A percentile compares a stretch with the other conserved stretches of the same genome.
Conservation (phyloP, 2,888 invertebrate species). For the Choristoneura rosaceana region DNA sequence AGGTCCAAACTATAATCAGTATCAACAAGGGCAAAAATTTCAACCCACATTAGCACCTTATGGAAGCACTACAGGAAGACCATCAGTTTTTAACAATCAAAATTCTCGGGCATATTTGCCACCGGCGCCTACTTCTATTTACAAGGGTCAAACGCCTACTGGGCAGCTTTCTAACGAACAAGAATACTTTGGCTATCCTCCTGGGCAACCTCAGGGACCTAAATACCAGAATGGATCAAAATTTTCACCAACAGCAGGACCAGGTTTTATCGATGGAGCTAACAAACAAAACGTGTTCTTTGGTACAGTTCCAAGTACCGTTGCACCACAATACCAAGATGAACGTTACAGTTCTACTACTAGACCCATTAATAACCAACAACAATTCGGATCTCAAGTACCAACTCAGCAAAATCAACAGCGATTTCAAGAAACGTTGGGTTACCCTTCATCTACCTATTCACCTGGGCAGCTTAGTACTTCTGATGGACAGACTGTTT, state of each 20-base stretch:
- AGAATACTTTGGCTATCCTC: constrained; percentile 11
- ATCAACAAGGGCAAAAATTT: constrained; percentile 9
- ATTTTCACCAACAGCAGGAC: neutral
- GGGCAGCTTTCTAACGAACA: neutral
- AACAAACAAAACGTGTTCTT: constrained; percentile 6
- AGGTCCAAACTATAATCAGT: constrained; percentile 18
- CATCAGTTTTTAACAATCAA: constrained; percentile 8
- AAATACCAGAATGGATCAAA: constrained; percentile 17
- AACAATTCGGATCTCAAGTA: neutral
- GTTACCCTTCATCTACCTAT: neutral
- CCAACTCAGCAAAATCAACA: constrained; percentile 2
- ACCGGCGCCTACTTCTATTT: constrained; percentile 1
- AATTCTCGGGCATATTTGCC: constrained; percentile 28
- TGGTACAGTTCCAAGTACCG: neutral
- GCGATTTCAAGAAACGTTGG: neutral
- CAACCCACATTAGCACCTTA: constrained; percentile 6
- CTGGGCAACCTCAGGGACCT: constrained; percentile 20
- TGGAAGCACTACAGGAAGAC: constrained; percentile 15
- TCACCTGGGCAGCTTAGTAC: neutral
- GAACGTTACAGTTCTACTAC: constrained; percentile 3
- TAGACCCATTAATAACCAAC: neutral
- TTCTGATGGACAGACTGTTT: neutral
- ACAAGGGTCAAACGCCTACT: neutral
- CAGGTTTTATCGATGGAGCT: constrained; percentile 8
- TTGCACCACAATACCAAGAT: constrained; percentile 17